These are phyloP conservation scores for Steinernema khuongi DNA, from an alignment of 1,140 invertebrate species.

Conservation along the genomic window DNA sequence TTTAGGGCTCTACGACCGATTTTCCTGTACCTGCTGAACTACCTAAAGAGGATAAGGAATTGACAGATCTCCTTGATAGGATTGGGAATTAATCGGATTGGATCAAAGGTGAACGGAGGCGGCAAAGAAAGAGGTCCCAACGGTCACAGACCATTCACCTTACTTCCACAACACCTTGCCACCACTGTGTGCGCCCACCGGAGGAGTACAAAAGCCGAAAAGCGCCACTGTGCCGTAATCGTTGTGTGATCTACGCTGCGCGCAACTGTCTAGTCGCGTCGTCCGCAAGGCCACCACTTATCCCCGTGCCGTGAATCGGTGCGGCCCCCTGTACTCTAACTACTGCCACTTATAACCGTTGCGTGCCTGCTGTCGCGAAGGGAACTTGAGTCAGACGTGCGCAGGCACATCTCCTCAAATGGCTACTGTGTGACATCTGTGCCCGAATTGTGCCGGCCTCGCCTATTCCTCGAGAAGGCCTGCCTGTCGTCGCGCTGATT, in stretches of 20 bases:
- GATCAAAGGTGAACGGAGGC: too few relatives aligned
- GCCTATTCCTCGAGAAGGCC: too few relatives aligned
- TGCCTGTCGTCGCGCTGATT: not conserved
- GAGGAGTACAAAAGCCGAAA: too few relatives aligned
- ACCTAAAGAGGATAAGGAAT: not conserved
- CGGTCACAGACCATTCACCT: too few relatives aligned
- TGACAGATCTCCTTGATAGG: too few relatives aligned
- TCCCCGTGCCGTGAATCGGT: not conserved
- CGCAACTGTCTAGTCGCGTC: conserved; percentile 9
- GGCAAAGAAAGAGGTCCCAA: too few relatives aligned
- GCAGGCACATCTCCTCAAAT: too few relatives aligned
- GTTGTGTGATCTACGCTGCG: conserved; percentile 3
- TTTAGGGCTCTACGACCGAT: too few relatives aligned
- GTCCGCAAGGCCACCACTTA: not conserved
- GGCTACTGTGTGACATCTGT: not conserved
- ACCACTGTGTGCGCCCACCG: too few relatives aligned
- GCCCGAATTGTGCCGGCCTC: not conserved
- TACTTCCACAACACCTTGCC: too few relatives aligned
- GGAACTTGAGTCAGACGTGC: too few relatives aligned
- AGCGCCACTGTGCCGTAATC: not conserved
- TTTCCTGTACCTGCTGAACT: not conserved
- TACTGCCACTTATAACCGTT: not conserved
- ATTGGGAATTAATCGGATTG: too few relatives aligned
- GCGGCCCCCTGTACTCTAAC: not conserved
- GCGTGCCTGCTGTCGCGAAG: not conserved